Conservation (phyloP, 30 jellyfish, hydroid and myxozoan species). For the Aurelia aurita region DNA sequence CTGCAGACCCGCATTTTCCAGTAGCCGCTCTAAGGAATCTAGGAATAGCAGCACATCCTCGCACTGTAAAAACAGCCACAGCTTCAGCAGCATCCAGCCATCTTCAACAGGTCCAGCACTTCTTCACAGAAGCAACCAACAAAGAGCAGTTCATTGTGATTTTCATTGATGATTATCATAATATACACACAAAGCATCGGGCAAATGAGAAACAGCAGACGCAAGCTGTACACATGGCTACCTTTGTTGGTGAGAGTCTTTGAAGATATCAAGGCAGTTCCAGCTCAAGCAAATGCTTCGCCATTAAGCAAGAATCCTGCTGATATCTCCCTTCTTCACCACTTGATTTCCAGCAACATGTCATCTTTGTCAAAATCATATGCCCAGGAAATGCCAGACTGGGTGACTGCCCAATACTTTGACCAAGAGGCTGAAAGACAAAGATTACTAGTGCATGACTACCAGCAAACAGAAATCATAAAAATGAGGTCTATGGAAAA, state of each 20-base stretch:
- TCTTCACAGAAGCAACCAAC: constrained; percentile 30
- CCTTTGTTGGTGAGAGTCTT: constrained; percentile 16
- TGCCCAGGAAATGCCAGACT: constrained; percentile 37
- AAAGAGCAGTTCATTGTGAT: constrained; percentile 18
- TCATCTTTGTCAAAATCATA: constrained; percentile 15
- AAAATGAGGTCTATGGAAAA: constrained; percentile 17
- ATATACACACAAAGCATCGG: constrained; percentile 25
- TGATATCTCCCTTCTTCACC: constrained; percentile 3
- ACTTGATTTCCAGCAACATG: background rate
- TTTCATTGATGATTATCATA: constrained; percentile 39
- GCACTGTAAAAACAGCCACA: constrained; percentile 40
- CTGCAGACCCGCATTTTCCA: too few species aligned
- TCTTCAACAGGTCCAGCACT: background rate
- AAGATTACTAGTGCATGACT: background rate
- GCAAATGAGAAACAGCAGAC: constrained; percentile 18
- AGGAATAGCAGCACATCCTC: constrained; percentile 54
- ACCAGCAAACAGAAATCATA: constrained; percentile 13
- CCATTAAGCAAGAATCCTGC: constrained; percentile 16
- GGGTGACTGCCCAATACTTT: constrained; percentile 27
- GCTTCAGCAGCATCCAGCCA: constrained; percentile 34
- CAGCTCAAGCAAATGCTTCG: background rate
- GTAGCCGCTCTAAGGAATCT: too few species aligned
- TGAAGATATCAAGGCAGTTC: constrained; percentile 8
- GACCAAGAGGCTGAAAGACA: constrained; percentile 22
- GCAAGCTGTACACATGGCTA: constrained; percentile 28